These are phyloP conservation scores for Poeciliopsis occidentalis DNA, from an alignment of 2,113 vertebrate species.

Conservation along the genomic window DNA sequence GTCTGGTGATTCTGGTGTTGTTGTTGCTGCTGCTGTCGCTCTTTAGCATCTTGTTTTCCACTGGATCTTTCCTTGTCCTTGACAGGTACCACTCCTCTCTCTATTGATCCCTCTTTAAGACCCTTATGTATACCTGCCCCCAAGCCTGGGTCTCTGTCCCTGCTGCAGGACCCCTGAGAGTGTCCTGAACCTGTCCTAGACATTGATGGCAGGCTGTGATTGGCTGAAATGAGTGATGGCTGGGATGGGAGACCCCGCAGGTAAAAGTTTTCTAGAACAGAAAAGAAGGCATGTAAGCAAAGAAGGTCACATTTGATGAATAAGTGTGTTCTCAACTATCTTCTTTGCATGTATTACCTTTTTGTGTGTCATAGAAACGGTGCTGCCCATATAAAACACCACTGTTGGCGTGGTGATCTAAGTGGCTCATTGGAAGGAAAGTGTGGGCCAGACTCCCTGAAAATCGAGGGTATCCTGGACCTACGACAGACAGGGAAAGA, in stretches of 20 bases:
- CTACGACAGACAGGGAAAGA: constrained; percentile 54
- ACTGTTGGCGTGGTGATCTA: constrained; percentile 97
- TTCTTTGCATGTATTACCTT: constrained; percentile 83
- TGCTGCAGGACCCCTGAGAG: constrained; percentile 88
- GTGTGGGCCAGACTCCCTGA: constrained; percentile 96
- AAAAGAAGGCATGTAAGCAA: constrained; percentile 27
- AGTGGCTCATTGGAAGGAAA: constrained; percentile 98
- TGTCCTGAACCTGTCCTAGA: constrained; percentile 85
- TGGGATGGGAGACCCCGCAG: constrained; percentile 93
- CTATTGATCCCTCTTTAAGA: constrained; percentile 82
- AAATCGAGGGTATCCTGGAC: constrained; percentile 95
- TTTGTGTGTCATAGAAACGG: constrained; percentile 97
- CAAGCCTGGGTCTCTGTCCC: constrained; percentile 85
- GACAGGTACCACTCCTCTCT: constrained; percentile 84
- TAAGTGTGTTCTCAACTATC: background rate
- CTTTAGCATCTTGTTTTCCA: constrained; percentile 84
- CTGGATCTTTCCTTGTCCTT: constrained; percentile 87
- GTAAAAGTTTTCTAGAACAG: constrained; percentile 93
- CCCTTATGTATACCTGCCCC: constrained; percentile 81
- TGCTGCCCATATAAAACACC: constrained; percentile 96
- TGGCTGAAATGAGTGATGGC: constrained; percentile 88
- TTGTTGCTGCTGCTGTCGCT: constrained; percentile 77
- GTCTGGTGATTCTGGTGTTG: constrained; percentile 78
- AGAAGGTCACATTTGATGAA: constrained; percentile 38
- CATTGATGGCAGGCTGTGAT: constrained; percentile 89